These are phyloP conservation scores for Notarius quadriscutis DNA, from an alignment of 2,113 vertebrate genomes.

Conservation along the genomic window DNA sequence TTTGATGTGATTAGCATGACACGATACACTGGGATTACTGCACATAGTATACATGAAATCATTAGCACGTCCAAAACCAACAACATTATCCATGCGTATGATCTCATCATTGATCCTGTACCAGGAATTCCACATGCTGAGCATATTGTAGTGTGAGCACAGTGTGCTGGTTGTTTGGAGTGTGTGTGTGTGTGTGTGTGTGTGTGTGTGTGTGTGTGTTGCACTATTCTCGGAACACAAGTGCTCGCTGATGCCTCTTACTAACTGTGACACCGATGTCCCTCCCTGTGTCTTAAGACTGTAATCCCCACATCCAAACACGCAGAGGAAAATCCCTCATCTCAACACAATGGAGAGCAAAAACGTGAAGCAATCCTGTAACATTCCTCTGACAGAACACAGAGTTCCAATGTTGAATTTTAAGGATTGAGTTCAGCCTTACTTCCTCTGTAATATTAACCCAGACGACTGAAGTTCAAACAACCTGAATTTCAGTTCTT, in stretches of 20 bases:
- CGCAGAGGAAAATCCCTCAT: neutral
- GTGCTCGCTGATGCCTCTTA: neutral
- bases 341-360: neutral
- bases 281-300: conserved; percentile 2
- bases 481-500: neutral
- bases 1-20: no score
- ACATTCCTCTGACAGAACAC: neutral
- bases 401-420: neutral
- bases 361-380: neutral
- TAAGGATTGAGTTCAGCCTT: neutral
- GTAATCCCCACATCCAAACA: conserved; percentile 27
- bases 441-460: neutral
- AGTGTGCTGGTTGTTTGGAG: neutral
- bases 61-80: neutral
- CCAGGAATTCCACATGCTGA: neutral
- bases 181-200: neutral
- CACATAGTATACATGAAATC: no score
- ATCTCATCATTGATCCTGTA: neutral
- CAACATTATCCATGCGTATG: neutral
- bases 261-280: neutral
- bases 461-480: neutral
- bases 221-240: neutral
- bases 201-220: neutral
- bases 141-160: neutral
- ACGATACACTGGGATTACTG: no score